These are phyloP conservation scores for Andrena bicolor DNA, from an alignment of 2,888 invertebrate species.

Conservation along the genomic window DNA sequence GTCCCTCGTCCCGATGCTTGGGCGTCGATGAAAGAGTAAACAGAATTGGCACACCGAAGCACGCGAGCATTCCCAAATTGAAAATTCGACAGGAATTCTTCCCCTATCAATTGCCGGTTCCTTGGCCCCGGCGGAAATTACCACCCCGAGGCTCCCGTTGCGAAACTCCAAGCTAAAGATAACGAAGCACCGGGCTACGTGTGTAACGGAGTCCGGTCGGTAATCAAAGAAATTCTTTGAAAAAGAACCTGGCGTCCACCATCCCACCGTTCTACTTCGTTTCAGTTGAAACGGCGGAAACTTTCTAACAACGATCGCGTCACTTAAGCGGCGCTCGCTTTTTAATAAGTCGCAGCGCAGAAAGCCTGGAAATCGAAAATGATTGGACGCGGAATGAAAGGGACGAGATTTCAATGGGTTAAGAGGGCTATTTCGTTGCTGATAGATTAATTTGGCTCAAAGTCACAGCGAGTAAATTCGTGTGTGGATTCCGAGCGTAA, in stretches of 20 bases:
- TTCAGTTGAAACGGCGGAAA: neutral
- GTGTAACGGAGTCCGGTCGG: slow-evolving; percentile 19
- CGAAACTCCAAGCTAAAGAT: slow-evolving; percentile 24
- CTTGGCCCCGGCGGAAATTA: slow-evolving; percentile 37
- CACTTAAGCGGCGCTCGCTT: neutral
- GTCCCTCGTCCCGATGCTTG: neutral
- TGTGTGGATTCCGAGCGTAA: slow-evolving; percentile 36
- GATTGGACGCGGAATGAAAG: neutral
- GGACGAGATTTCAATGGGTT: neutral
- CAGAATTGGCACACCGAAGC: slow-evolving; percentile 54
- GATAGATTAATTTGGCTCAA: slow-evolving; percentile 40
- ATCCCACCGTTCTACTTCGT: neutral
- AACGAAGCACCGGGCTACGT: slow-evolving; percentile 24
- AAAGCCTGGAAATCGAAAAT: neutral
- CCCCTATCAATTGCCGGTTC: slow-evolving; percentile 40
- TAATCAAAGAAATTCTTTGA: slow-evolving; percentile 40
- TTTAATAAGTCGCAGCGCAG: neutral
- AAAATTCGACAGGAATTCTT: slow-evolving; percentile 53
- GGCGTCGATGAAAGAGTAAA: slow-evolving; percentile 39
- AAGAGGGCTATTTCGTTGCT: slow-evolving; percentile 24
- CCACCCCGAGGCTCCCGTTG: slow-evolving; percentile 47
- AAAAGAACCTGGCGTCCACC: slow-evolving; percentile 4
- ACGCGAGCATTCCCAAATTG: slow-evolving; percentile 53
- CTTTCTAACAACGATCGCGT: neutral
- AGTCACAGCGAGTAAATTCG: slow-evolving; percentile 54